Evolutionary conservation across 2,113 vertebrate species (phyloP), one percentile per base, ranked within the genome.

Genomic region (Chelonoidis abingdonii): DNA sequence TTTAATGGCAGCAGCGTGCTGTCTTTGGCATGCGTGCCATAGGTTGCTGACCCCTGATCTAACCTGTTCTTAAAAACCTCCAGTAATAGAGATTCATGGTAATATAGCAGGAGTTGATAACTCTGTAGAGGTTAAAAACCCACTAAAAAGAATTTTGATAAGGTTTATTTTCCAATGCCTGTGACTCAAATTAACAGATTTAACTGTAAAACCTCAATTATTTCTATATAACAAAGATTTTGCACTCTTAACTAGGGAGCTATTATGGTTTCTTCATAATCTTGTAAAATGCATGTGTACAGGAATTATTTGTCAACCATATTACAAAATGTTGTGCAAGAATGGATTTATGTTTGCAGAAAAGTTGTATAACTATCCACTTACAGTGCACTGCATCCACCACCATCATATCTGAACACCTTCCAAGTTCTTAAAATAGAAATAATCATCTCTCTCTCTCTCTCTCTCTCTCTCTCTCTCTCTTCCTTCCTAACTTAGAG

Each of bases 41-140:
- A 47, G 47, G 47, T 47, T 47, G 47, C 47, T 10, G 9, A 47
- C 47, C 47, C 47, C 47, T 44, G 10, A 47, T 10, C 27, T 59
- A 59, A 62, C 57, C 12, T 7, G 13, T 62, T 62, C 57, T 31
- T 62, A 62, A 62, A 62, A 62, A 31, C 27, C 57, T 31, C 57
- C 57, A 62, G 57, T 62, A 12, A 29, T 31, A 29, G 13, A 62
- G 57, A 62, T 31, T 62, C 11, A 35, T 38, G 81, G 82, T 54
- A 94, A 89, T 87, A 90, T 83, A 95, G 92, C 86, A 89, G 93
- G 47, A 59, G 38, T 87, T 91, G 25, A 41, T 91, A 95, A 95
- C 81, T 90, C 86, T n/a, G 8, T 41, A 72, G 38, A 94, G 91
- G 47, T 57, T 93, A 93, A 95, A 93, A 95, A 41, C 14, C 19